Evolutionary conservation across 2,888 invertebrate genomes (phyloP).

Genomic region (Chrysodeixis includens): DNA sequence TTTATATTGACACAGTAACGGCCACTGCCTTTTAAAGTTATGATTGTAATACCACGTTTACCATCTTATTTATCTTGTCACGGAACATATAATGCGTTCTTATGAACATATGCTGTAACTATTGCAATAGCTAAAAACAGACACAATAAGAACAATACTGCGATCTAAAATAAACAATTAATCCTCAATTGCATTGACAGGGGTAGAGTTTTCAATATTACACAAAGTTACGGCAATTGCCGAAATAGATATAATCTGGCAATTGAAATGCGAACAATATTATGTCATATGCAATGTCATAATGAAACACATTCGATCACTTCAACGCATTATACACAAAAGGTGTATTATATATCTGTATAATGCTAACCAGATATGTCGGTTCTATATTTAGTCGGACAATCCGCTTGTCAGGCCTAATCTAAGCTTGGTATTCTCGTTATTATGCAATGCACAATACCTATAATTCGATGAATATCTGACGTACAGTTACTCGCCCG

Average conservation of each 20-base stretch:
- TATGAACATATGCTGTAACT: too few relatives aligned
- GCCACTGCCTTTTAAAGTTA: too few relatives aligned
- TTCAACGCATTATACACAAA: neutral
- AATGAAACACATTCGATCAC: neutral
- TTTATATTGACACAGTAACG: too few relatives aligned
- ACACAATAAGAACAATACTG: neutral
- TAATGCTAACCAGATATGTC: slow-evolving; percentile 13
- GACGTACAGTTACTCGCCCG: slow-evolving; percentile 6
- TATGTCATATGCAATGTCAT: slow-evolving; percentile 6
- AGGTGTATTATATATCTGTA: too few relatives aligned
- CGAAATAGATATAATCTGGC: neutral
- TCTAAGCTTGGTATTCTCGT: neutral
- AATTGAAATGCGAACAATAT: neutral
- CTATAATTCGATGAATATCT: slow-evolving; percentile 12
- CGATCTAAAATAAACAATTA: neutral
- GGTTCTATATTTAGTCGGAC: slow-evolving; percentile 31
- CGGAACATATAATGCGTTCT: too few relatives aligned
- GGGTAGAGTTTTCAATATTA: neutral
- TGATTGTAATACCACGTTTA: too few relatives aligned
- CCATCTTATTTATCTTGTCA: too few relatives aligned
- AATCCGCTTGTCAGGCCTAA: slow-evolving; percentile 20
- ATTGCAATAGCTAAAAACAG: neutral
- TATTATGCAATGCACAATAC: slow-evolving; percentile 27
- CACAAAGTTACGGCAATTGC: slow-evolving; percentile 1
- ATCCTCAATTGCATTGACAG: neutral